Evolutionary conservation across 2,797 vertebrate genomes (phyloP), one percentile per base, ranked within the genome.

Genomic region (Intellagama lesueurii): DNA sequence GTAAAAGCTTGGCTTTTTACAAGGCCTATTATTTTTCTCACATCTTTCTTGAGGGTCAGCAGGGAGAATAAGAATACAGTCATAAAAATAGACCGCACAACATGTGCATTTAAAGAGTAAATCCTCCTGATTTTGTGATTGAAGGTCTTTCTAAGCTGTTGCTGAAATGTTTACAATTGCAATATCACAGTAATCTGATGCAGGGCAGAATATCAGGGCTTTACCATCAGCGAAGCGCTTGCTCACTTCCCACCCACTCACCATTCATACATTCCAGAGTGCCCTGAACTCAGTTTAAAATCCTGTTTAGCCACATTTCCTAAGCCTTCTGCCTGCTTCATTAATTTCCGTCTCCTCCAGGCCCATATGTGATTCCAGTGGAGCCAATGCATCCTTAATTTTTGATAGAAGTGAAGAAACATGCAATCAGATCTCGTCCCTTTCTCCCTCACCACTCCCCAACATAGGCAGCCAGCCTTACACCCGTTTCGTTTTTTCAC

Each of bases 401-500:
- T 79, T 76, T 75, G 86, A 81, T 72, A 69, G 56, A 69, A 68
- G 87, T 60, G 52, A 87, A 80, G 26, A 84, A 80, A 22, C 49
- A 88, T 80, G 68, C 68, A 70, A 79, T 52, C 76, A 79, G 44
- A 49, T 72, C 70, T 75, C 60, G n/a, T 73, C 69, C 68, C 76
- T 85, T 40, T 76, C 77, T 56, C n/a, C 82, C 69, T 49, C 76
- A 19, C 86, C 47, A 79, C 83, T 85, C 70, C 35, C 77, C 89
- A 2, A 0, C 0, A 5, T 0, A n/a, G 92, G 88, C 44, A 77
- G 60, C 30, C 24, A 0, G 32, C 88, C 87, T 92, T 83, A 77
- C 79, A 87, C 89, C 94, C 95, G 92, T 93, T 94, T 70, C 79
- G 5, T 81, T 19, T 64, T 91, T 93, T 93, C 87, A 1, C 94